These are phyloP conservation scores for Toxonevra muliebris DNA, from an alignment of 2,888 invertebrate genomes.

Conservation along the genomic window DNA sequence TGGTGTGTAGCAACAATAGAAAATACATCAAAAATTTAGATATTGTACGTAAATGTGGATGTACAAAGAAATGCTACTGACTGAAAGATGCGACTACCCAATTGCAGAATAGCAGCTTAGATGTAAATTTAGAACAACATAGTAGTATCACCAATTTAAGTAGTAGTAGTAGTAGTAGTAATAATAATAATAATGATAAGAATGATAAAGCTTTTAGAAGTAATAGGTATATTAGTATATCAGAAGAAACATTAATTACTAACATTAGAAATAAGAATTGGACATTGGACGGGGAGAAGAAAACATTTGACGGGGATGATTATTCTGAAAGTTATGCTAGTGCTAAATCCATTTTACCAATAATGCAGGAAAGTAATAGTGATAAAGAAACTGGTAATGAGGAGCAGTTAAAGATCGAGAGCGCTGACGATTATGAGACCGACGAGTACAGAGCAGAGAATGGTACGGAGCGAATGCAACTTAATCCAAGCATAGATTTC, in stretches of 20 bases:
- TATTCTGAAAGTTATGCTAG: conserved; percentile 41
- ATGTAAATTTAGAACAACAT: conserved; percentile 60
- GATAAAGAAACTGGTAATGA: conserved; percentile 33
- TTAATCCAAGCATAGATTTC: conserved; percentile 54
- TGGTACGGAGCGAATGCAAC: conserved; percentile 53
- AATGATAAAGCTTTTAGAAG: conserved; percentile 25
- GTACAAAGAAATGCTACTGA: conserved; percentile 90
- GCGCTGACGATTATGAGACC: conserved; percentile 48
- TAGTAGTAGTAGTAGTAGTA: conserved; percentile 50
- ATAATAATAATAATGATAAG: conserved; percentile 48
- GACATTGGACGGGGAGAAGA: conserved; percentile 27
- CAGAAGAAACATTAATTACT: conserved; percentile 49
- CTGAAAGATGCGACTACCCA: conserved; percentile 72
- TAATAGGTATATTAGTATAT: conserved; percentile 45
- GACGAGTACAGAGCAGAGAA: conserved; percentile 44
- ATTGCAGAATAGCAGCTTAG: conserved; percentile 64
- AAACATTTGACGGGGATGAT: conserved; percentile 31
- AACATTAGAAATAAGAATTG: conserved; percentile 39
- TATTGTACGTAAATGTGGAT: conserved; percentile 95
- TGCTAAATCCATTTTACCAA: conserved; percentile 1
- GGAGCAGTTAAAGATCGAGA: conserved; percentile 22
- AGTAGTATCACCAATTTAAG: conserved; percentile 54
- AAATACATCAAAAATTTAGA: conserved; percentile 96
- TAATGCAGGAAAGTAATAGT: conserved; percentile 26
- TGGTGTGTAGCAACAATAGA: conserved; percentile 91